Evolutionary conservation across 2,888 invertebrate species (phyloP), one percentile per base, ranked within the genome.

Genomic region (Cheilosia soror): DNA sequence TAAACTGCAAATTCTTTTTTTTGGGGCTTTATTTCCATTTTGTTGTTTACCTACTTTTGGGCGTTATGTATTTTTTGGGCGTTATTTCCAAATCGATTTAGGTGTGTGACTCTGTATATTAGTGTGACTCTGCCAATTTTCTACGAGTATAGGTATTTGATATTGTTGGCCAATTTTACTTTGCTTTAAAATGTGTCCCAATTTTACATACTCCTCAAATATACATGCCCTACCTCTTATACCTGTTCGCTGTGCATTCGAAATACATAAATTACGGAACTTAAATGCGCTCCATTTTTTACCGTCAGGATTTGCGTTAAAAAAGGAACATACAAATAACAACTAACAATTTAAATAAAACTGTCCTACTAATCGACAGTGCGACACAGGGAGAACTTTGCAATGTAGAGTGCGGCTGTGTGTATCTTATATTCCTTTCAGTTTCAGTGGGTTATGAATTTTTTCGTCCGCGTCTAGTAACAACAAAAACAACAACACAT

Each of bases 401-500:
- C 47, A 15, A 1, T 49, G 20, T 25, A 4, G 15, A 13, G 47
- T 20, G 7, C 47, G n/a, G 7, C 20, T 20, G 6, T 37, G 6
- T 20, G 29, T 47, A 44, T 13, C 13, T 15, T 53, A 53, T 6
- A 31, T 29, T 9, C 37, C 33, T 13, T 25, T 7, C 49, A 5
- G 11, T 13, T 25, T 7, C 49, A 5, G 11, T 13, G 49, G 9
- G n/a, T 13, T 42, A 49, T 68, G 58, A 44, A 58, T 60, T 53
- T 29, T 6, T 69, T 33, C 20, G 20, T 33, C 9, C 31, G 37
- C 40, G 51, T 31, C 37, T 63, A 33, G 40, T 58, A 57, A 71
- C 71, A 71, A 65, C 25, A 69, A 77, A 51, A 57, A 71, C 71
- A 71, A 65, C 25, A 69, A 77, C 62, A 78, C 71, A 57, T 33